Evolutionary conservation across 1,140 invertebrate genomes (phyloP), one percentile per base, ranked within the genome.

Genomic region (Coptotermes formosanus): DNA sequence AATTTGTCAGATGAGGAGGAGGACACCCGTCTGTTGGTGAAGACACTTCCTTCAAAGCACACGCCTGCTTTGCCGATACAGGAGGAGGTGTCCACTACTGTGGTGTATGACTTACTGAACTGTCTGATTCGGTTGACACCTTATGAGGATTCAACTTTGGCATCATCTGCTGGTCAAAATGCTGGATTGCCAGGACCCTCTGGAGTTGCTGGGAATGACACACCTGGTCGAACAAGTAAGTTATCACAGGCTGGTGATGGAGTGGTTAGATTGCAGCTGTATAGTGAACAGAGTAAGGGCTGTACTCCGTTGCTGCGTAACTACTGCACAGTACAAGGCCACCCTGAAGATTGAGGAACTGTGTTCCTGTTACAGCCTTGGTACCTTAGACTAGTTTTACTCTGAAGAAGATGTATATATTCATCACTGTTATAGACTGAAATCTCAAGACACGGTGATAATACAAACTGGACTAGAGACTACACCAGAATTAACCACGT

Each of bases 71-170:
- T 90, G 84, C 91, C 91, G n/a, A 91, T 92, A 90, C 90, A 92
- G 86, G 92, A 93, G 84, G 90, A 92, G 52, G 90, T 92, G 3
- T 92, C 94, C 0, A 92, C 94, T 86, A 92, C 93, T 86, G 94
- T 96, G 3, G 92, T 96, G 75, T 93, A 92, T 88, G 94, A 95
- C 88, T 90, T 96, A 7, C 89, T 96, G 9, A 94, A 95, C 89
- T 94, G 94, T 32, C 91, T 96, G 0, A 92, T 94, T 55, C 93
- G 94, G 75, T 92, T 92, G 7, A 90, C 90, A 84, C 90, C 91
- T 4, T 87, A 82, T 52, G 87, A 88, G 55, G 86, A 86, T 8
- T 82, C 87, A 38, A 86, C 87, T 25, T 38, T 69, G 23, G n/a
- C 83, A 25, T 45, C 83, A 23, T 75, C 64, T 75, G 25, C 3